Evolutionary conservation across 2,113 vertebrate species (phyloP), one percentile per base, ranked within the genome.

Genomic region (Anser brachyrhynchus): DNA sequence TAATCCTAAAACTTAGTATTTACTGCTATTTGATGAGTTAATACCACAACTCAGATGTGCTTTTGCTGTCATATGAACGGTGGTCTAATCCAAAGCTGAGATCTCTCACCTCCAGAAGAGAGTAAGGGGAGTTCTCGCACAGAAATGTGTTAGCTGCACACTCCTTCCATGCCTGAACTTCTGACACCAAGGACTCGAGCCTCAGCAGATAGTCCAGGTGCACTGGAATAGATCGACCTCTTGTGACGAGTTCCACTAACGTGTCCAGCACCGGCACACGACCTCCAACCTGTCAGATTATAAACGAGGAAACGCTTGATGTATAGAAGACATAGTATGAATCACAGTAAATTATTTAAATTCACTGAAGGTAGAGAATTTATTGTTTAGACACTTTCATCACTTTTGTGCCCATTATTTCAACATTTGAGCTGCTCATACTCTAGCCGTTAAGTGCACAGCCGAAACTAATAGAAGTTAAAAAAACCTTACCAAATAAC

Each of bases 91-190:
- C 64, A 29, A 39, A 3, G 2, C 9, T 8, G 35, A 26, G 8
- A 52, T 13, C 46, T 89, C 96, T 97, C 96, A 99, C 99, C 99
- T 99, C 99, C 57, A 99, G 79, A 22, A 99, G 98, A 19, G 98
- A 98, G 13, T 98, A 98, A 0, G 98, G 96, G 2, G 99, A 99
- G 92, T 98, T 98, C 95, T 99, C 98, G 0, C 92, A 97, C 86
- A 99, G 98, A 83, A 99, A 99, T 0, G 98, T 98, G 90, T 97
- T 96, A 10, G 98, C 97, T 85, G 98, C 99, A 73, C 98, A 98
- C 69, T 99, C 98, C 96, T 98, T 99, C 99, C 99, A 99, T 0
- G 98, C 97, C 51, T 99, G 98, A 75, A 99, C 99, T 72, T 99
- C 98, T 0, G 97, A 94, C 88, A 99, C 98, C 76, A 99, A 89